Evolutionary conservation across 2,113 vertebrate species (phyloP), one percentile per base, ranked within the genome.

Genomic region (Xiphophorus hellerii): DNA sequence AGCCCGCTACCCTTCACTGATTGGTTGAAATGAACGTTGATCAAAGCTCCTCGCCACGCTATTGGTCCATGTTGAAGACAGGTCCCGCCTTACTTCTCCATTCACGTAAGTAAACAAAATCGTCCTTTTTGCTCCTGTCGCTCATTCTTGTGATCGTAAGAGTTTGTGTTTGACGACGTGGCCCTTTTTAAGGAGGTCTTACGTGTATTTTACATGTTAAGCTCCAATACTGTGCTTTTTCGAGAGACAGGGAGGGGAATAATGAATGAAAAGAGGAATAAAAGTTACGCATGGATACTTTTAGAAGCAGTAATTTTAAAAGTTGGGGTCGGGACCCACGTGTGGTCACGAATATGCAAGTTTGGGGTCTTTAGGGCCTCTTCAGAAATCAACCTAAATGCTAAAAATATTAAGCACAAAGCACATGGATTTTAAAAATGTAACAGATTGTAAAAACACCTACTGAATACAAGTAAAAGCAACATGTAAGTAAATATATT

Each of bases 71-170:
- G 1, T 0, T 11, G 13, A 6, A 0, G 4, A 2, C 7, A 82
- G 0, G 29, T 37, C 44, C 81, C 81, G 27, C 84, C 84, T 22
- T 17, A 1, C 27, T 6, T 25, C n/a, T 28, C 73, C 10, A 75
- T 82, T 91, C 85, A 87, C 68, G 11, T 60, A 83, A 54, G 85
- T 86, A 90, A 92, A 92, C 71, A 89, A 86, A 89, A 88, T 35
- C 78, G 62, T 44, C 13, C 6, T 6, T 12, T 73, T 78, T 81
- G 10, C 73, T 60, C 13, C 51, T 9, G 1, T n/a, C 58, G 29
- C 17, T 65, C 30, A 12, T 3, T 69, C 62, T 68, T 68, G 10
- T 62, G 29, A 76, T 80, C 20, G 58, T 66, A 70, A 20, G 1
- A 22, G 76, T 82, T 83, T 81, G 80, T 85, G n/a, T 81, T 86